phyloP scores from a whole-genome alignment of 2,888 invertebrate genomes.

The Napeogenes sylphis region DNA sequence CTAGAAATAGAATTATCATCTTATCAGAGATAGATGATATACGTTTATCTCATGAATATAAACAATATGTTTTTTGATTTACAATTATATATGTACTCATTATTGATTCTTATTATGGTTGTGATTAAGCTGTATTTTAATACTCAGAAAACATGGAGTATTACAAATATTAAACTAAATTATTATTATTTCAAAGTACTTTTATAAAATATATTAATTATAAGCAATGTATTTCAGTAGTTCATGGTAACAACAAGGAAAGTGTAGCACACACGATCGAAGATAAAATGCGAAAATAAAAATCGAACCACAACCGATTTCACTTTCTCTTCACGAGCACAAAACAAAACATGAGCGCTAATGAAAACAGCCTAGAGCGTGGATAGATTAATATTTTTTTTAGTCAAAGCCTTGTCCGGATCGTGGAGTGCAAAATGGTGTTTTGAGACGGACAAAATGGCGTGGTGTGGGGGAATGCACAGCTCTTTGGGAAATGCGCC shows the following conservation, averaged over 20 bases:
- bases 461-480: constrained; percentile 46
- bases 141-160: no score
- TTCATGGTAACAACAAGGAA: not conserved
- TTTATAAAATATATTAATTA: no score
- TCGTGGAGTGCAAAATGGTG: constrained; percentile 66
- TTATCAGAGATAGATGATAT: constrained; percentile 1
- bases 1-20: constrained; percentile 21
- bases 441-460: constrained; percentile 59
- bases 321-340: constrained; percentile 14
- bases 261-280: constrained; percentile 1
- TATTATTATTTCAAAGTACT: no score
- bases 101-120: no score
- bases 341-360: constrained; percentile 18
- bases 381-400: constrained; percentile 36
- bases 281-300: constrained; percentile 11
- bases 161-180: no score
- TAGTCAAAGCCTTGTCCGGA: constrained; percentile 35
- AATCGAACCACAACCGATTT: constrained; percentile 22
- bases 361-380: constrained; percentile 32
- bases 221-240: not conserved
- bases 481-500: constrained; percentile 69
- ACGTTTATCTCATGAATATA: no score
- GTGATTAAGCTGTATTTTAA: no score
- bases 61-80: no score
- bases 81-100: no score